Conservation (phyloP, 1,140 invertebrate species). For the Caerostris extrusa region DNA sequence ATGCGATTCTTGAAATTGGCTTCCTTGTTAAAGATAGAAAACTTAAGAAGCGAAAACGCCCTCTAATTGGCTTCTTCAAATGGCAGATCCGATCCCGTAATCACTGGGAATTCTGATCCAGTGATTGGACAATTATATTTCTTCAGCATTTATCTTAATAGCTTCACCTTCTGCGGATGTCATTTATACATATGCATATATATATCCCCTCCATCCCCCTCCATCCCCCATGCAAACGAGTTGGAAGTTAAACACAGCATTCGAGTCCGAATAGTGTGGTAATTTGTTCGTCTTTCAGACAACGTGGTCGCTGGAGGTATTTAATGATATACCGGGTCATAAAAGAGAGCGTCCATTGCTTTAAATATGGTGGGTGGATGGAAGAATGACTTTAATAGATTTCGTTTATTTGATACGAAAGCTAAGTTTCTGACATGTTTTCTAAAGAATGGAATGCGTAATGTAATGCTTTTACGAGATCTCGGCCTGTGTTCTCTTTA, state of each 20-base stretch:
- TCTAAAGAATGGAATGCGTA: background rate
- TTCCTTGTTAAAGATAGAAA: constrained; percentile 47
- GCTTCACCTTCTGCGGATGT: constrained; percentile 52
- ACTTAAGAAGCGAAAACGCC: constrained; percentile 43
- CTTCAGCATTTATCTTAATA: constrained; percentile 21
- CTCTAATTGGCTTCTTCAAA: constrained; percentile 57
- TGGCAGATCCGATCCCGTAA: constrained; percentile 31
- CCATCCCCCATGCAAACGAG: constrained; percentile 21
- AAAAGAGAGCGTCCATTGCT: background rate
- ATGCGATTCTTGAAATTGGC: constrained; percentile 31
- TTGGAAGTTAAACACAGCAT: constrained; percentile 33
- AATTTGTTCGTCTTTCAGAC: constrained; percentile 55
- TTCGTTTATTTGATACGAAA: constrained; percentile 3
- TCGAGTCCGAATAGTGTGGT: constrained; percentile 19
- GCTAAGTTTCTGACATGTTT: constrained; percentile 37
- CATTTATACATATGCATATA: constrained; percentile 42
- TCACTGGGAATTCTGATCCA: constrained; percentile 40
- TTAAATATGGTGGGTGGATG: background rate
- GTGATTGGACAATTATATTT: constrained; percentile 41
- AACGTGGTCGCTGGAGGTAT: constrained; percentile 2
- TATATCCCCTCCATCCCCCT: too few species aligned
- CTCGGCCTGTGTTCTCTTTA: too few species aligned
- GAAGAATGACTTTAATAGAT: constrained; percentile 12
- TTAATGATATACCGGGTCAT: constrained; percentile 42
- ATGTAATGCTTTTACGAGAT: too few species aligned